These are phyloP conservation scores for Acomys russatus DNA, from an alignment of 2,797 vertebrate species.

Conservation along the genomic window DNA sequence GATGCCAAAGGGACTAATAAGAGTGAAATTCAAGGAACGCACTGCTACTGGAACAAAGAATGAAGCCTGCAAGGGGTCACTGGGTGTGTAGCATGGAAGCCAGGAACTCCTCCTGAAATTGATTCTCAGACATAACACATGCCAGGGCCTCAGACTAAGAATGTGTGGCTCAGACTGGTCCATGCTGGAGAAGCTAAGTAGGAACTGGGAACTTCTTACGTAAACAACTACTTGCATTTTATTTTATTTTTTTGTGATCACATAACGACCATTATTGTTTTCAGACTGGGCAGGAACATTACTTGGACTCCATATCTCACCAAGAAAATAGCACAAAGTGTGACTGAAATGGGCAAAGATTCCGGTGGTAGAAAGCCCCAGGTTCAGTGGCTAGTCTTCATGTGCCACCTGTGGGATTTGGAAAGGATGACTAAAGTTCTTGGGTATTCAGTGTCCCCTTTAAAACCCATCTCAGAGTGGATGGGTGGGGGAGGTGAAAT, in stretches of 20 bases:
- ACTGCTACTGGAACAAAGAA: not conserved
- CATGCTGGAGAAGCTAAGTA: not conserved
- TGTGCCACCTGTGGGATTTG: not conserved
- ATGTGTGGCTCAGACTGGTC: constrained; percentile 66
- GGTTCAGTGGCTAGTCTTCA: not conserved
- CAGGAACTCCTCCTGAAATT: constrained; percentile 50
- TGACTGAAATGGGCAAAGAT: not conserved
- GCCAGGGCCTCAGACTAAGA: constrained; percentile 51
- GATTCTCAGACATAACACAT: constrained; percentile 68
- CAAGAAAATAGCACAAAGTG: not conserved
- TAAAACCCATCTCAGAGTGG: not conserved
- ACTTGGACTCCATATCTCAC: not conserved
- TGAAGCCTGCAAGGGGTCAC: constrained; percentile 41
- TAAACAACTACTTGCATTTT: not conserved
- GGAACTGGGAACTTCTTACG: not conserved
- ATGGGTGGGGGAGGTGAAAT: not conserved
- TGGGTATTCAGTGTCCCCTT: not conserved
- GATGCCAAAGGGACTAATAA: not conserved
- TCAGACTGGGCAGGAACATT: not conserved
- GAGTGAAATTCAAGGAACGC: constrained; percentile 20
- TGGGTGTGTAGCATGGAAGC: constrained; percentile 35
- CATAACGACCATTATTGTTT: not conserved
- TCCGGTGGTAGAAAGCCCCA: not conserved
- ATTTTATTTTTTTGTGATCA: not conserved
- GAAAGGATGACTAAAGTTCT: not conserved